Percentiles rank a stretch among this genome's conserved stretches.
These are phyloP conservation scores for Rhyacophila brunnea DNA, from an alignment of 1,140 invertebrate species.

Conservation along the genomic window DNA sequence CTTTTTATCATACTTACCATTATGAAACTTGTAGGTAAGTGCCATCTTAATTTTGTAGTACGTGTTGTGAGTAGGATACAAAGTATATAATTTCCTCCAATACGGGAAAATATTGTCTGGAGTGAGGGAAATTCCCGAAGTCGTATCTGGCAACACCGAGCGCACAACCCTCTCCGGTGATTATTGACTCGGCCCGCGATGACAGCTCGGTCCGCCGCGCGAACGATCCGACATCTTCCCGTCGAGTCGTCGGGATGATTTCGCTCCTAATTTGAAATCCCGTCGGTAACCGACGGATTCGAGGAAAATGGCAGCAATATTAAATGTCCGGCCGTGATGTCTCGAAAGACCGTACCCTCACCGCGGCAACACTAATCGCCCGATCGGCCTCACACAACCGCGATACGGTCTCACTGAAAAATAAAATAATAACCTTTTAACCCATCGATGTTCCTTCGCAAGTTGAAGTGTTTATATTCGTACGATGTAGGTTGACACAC, in stretches of 20 bases:
- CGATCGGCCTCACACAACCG: neutral
- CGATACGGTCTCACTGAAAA: neutral
- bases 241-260: neutral
- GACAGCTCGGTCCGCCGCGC: neutral
- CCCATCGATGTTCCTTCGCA: conserved; percentile 28
- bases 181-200: neutral
- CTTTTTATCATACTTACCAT: too few relatives aligned
- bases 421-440: neutral
- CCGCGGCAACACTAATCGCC: neutral
- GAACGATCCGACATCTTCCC: neutral
- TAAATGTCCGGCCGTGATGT: too few relatives aligned
- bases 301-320: too few relatives aligned
- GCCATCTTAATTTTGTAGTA: too few relatives aligned
- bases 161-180: neutral
- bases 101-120: too few relatives aligned
- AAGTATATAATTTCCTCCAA: too few relatives aligned
- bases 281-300: too few relatives aligned
- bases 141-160: neutral
- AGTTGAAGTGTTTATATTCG: conserved; percentile 35
- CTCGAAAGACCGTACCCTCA: too few relatives aligned
- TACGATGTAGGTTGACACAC: conserved; percentile 30
- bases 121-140: too few relatives aligned
- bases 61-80: too few relatives aligned
- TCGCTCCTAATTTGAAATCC: too few relatives aligned
- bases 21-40: too few relatives aligned